phyloP scores from a whole-genome alignment of 2,888 invertebrate genomes.

The Andrena marginata region DNA sequence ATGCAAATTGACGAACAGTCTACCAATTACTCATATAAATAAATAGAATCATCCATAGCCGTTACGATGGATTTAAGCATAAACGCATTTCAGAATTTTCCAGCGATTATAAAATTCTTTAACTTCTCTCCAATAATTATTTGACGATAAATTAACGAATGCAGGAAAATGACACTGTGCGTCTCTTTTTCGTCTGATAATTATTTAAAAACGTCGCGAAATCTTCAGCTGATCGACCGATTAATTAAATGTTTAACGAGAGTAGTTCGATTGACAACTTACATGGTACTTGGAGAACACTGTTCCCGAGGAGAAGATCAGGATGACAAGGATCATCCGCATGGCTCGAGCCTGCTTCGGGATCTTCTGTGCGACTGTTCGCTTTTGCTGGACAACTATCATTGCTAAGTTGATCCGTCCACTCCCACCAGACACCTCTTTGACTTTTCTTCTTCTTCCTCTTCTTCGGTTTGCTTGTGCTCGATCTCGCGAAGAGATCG shows the following conservation, averaged over 20 bases:
- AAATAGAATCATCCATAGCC: neutral
- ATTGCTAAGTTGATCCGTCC: slow-evolving; percentile 40
- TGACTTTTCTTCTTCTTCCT: slow-evolving; percentile 49
- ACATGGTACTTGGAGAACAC: slow-evolving; percentile 71
- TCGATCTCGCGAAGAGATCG: slow-evolving; percentile 47
- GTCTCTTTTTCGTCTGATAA: too few relatives aligned
- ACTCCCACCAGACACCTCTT: slow-evolving; percentile 64
- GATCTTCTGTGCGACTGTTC: slow-evolving; percentile 72
- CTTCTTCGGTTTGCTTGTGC: slow-evolving; percentile 53
- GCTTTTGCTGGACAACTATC: slow-evolving; percentile 49
- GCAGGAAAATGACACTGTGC: neutral
- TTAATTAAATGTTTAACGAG: neutral
- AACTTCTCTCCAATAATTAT: neutral
- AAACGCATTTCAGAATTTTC: neutral
- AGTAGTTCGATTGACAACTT: slow-evolving; percentile 62
- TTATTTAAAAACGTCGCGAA: too few relatives aligned
- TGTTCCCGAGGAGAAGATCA: slow-evolving; percentile 66
- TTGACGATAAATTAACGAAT: neutral
- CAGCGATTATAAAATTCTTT: neutral
- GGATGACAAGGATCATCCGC: slow-evolving; percentile 67
- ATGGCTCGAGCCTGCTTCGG: slow-evolving; percentile 73
- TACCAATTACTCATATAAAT: neutral
- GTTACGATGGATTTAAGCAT: neutral
- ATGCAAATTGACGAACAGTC: neutral
- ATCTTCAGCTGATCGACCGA: too few relatives aligned